These are phyloP conservation scores for Drosophila arawakana DNA, from an alignment of 1,140 invertebrate genomes.

Conservation along the genomic window DNA sequence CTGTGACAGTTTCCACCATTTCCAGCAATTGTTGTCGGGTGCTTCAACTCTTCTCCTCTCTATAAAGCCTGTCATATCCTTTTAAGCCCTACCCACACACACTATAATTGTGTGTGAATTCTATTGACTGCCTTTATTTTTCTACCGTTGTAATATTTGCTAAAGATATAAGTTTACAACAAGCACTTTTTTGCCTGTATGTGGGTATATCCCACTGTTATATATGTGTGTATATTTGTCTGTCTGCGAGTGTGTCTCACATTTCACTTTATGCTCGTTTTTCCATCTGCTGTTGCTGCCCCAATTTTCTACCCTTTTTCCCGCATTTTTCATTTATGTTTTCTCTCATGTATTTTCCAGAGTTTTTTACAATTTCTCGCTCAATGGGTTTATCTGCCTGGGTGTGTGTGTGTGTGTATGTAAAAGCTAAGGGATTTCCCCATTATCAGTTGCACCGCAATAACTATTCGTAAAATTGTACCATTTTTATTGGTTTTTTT, in stretches of 20 bases:
- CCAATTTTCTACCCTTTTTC: slow-evolving; percentile 31
- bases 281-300: slow-evolving; percentile 31
- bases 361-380: slow-evolving; percentile 71
- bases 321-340: slow-evolving; percentile 66
- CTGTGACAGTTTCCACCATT: slow-evolving; percentile 72
- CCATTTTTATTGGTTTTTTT: slow-evolving; percentile 56
- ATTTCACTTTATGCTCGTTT: slow-evolving; percentile 60
- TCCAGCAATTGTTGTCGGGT: slow-evolving; percentile 60
- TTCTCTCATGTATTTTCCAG: slow-evolving; percentile 61
- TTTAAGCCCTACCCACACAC: slow-evolving; percentile 45
- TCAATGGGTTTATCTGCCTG: slow-evolving; percentile 68
- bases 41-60: neutral
- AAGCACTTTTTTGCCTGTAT: slow-evolving; percentile 46
- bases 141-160: slow-evolving; percentile 44
- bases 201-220: neutral
- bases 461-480: slow-evolving; percentile 21
- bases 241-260: slow-evolving; percentile 74
- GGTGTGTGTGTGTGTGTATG: slow-evolving; percentile 15
- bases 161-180: slow-evolving; percentile 78
- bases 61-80: slow-evolving; percentile 56
- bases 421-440: slow-evolving; percentile 23
- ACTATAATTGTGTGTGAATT: slow-evolving; percentile 70
- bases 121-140: slow-evolving; percentile 52
- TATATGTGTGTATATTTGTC: slow-evolving; percentile 34
- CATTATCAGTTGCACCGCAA: slow-evolving; percentile 58